These are phyloP conservation scores for Andrena fulva DNA, from an alignment of 2,888 invertebrate genomes.

Conservation along the genomic window DNA sequence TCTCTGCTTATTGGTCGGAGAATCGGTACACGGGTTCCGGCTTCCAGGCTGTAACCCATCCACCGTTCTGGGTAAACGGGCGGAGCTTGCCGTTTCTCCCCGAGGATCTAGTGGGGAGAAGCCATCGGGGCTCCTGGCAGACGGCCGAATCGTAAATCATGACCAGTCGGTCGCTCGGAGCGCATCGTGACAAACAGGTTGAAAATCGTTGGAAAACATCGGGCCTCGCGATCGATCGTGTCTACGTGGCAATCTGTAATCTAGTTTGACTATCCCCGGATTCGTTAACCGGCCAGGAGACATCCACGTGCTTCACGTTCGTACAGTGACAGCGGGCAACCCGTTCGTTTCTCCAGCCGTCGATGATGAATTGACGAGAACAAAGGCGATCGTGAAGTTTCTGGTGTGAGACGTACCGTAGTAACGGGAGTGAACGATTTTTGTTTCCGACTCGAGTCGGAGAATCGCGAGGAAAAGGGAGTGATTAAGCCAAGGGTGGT, in stretches of 20 bases:
- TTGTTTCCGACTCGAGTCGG: background rate
- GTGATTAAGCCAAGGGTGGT: background rate
- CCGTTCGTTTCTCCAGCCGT: background rate
- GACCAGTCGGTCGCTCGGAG: constrained; percentile 81
- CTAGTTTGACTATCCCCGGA: constrained; percentile 21
- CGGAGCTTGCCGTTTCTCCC: constrained; percentile 60
- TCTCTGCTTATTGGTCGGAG: constrained; percentile 60
- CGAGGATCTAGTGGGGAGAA: constrained; percentile 61
- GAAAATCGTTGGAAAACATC: constrained; percentile 69
- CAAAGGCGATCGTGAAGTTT: constrained; percentile 23
- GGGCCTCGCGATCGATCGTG: constrained; percentile 59
- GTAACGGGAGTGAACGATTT: background rate
- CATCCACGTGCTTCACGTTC: background rate
- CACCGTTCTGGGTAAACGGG: constrained; percentile 53
- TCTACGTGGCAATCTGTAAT: constrained; percentile 38
- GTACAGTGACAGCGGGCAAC: background rate
- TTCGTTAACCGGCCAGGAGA: background rate
- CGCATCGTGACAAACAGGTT: constrained; percentile 73
- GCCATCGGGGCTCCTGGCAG: constrained; percentile 65
- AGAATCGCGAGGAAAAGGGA: too few relatives aligned
- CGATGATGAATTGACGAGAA: too few relatives aligned
- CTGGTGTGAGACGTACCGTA: constrained; percentile 24
- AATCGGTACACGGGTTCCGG: constrained; percentile 46
- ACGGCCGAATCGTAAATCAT: constrained; percentile 81
- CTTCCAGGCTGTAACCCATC: constrained; percentile 19